Conservation (phyloP, 2,888 invertebrate genomes). For the Diarsia mendica region DNA sequence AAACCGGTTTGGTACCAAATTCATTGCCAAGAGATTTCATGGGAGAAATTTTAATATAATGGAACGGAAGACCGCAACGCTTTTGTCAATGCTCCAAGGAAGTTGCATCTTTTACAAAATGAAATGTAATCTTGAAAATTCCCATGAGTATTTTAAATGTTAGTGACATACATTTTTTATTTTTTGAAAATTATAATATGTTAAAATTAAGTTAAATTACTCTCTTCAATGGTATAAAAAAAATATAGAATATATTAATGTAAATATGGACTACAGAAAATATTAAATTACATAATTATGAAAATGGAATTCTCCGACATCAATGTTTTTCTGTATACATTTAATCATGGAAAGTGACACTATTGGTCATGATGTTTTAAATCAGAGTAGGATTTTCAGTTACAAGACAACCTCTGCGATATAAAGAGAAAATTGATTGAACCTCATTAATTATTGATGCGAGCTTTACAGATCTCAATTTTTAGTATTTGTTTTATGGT, state of each 20-base stretch:
- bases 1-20: conserved; percentile 37
- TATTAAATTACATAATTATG: not conserved
- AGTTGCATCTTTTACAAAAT: not conserved
- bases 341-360: not conserved
- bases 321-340: too few species aligned
- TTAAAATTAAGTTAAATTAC: not conserved
- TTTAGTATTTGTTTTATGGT: not conserved
- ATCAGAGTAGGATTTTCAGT: not conserved
- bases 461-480: not conserved
- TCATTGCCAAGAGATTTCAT: conserved; percentile 33
- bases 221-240: not conserved
- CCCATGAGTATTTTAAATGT: conserved; percentile 19
- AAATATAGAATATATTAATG: not conserved
- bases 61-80: not conserved
- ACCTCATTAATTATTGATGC: not conserved
- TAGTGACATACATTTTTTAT: too few species aligned
- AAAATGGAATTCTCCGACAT: too few species aligned
- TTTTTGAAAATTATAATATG: too few species aligned
- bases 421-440: not conserved
- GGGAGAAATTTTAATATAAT: conserved; percentile 43
- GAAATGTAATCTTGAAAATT: conserved; percentile 13
- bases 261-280: conserved; percentile 7
- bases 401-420: not conserved
- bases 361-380: not conserved
- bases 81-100: not conserved